phyloP scores from a whole-genome alignment of 2,113 vertebrate species.

The Salminus brasiliensis region DNA sequence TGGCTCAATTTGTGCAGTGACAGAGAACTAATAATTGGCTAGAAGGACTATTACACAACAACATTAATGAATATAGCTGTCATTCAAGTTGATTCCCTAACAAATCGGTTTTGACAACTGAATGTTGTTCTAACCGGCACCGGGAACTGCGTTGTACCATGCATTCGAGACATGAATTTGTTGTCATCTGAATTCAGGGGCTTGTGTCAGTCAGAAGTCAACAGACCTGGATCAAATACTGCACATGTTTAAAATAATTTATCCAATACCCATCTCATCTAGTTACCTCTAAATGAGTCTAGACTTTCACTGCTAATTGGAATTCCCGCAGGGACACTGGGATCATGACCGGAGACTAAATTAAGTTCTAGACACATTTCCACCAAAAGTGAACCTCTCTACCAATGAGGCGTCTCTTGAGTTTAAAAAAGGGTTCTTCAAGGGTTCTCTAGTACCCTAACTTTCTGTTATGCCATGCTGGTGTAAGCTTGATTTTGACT shows the following conservation, averaged over 20 bases:
- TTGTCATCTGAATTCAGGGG: constrained; percentile 36
- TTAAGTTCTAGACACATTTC: neutral
- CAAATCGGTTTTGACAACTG: constrained; percentile 53
- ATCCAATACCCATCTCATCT: constrained; percentile 8
- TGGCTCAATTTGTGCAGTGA: constrained; percentile 30
- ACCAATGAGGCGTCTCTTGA: too few species aligned
- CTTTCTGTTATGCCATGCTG: too few species aligned
- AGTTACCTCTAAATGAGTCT: constrained; percentile 1
- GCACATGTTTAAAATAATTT: constrained; percentile 22
- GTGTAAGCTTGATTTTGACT: too few species aligned
- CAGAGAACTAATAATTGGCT: constrained; percentile 46
- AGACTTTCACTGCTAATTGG: constrained; percentile 2
- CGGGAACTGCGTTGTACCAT: constrained; percentile 29
- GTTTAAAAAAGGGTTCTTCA: too few species aligned
- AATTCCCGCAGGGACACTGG: neutral
- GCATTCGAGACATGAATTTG: constrained; percentile 31
- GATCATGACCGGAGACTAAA: constrained; percentile 5
- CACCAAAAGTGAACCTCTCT: neutral
- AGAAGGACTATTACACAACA: constrained; percentile 40
- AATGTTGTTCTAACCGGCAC: constrained; percentile 50
- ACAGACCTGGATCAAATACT: constrained; percentile 41
- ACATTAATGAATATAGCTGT: constrained; percentile 46
- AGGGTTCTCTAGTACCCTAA: too few species aligned
- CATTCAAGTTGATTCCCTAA: constrained; percentile 38
- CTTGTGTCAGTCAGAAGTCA: constrained; percentile 35